These are phyloP conservation scores for Neolamprologus modestus DNA, from an alignment of 2,113 vertebrate species.

Conservation along the genomic window DNA sequence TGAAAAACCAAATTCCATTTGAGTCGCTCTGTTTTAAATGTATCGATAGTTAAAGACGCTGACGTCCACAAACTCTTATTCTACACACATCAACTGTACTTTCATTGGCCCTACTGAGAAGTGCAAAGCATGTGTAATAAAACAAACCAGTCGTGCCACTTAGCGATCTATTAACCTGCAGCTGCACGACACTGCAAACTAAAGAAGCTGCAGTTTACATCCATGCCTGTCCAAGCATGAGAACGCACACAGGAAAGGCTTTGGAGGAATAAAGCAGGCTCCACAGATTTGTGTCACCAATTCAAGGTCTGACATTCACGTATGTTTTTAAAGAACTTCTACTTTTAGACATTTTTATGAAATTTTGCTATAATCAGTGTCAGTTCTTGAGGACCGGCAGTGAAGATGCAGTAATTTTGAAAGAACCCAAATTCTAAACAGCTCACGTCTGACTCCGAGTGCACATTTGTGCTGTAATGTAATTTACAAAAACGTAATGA, in stretches of 20 bases:
- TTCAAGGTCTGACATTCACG: background rate
- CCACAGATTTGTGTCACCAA: background rate
- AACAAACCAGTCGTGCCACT: background rate
- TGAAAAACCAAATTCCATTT: background rate
- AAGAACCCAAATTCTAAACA: background rate
- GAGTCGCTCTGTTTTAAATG: background rate
- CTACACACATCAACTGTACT: background rate
- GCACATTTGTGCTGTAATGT: background rate
- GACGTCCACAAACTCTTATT: background rate
- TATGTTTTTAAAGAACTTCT: background rate
- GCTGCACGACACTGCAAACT: background rate
- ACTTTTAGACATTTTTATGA: background rate
- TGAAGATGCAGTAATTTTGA: background rate
- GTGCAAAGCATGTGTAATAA: background rate
- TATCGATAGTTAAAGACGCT: background rate
- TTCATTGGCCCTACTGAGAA: background rate
- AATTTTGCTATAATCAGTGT: background rate
- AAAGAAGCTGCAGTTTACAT: background rate
- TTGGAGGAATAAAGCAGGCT: background rate
- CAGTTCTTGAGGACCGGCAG: background rate
- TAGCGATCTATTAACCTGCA: background rate
- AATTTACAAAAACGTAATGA: background rate
- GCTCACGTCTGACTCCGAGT: background rate
- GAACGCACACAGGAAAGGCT: background rate
- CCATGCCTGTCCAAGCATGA: background rate